Conservation (phyloP, 2,113 vertebrate species). For the Colaptes auratus region DNA sequence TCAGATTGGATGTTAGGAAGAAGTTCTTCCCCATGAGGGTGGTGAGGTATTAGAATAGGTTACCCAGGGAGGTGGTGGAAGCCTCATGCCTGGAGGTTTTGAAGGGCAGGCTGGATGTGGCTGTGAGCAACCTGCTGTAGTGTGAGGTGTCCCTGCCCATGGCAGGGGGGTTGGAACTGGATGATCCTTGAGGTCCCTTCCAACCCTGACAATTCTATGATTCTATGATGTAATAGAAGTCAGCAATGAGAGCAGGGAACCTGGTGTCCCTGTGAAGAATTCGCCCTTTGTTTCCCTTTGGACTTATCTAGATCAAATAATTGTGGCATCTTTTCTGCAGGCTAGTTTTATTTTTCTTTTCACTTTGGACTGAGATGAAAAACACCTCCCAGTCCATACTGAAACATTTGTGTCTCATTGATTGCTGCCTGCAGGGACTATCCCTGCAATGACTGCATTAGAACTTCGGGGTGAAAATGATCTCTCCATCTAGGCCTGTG, state of each 20-base stretch:
- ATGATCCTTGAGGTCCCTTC: too few species aligned
- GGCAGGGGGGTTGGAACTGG: too few species aligned
- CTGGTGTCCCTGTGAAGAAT: background rate
- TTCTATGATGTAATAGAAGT: too few species aligned
- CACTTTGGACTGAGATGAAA: constrained; percentile 48
- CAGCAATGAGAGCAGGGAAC: background rate
- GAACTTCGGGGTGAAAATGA: constrained; percentile 50
- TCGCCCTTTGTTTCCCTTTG: background rate
- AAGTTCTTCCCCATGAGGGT: too few species aligned
- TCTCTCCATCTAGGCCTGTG: constrained; percentile 60
- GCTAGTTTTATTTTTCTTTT: constrained; percentile 49
- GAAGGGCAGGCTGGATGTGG: too few species aligned
- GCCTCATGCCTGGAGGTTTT: too few species aligned
- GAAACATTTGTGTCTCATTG: constrained; percentile 63
- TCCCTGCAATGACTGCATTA: constrained; percentile 45
- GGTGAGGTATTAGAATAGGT: too few species aligned
- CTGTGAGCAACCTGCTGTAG: too few species aligned
- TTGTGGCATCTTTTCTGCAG: background rate
- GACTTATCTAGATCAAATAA: background rate
- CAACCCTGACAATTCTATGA: too few species aligned
- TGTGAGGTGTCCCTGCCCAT: too few species aligned
- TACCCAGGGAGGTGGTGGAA: too few species aligned
- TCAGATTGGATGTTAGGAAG: too few species aligned
- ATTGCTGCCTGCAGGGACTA: constrained; percentile 58
- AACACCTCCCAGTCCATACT: constrained; percentile 44